Evolutionary conservation across 2,888 invertebrate species (phyloP), one percentile per base, ranked within the genome.

Genomic region (Horisme vitalbata): DNA sequence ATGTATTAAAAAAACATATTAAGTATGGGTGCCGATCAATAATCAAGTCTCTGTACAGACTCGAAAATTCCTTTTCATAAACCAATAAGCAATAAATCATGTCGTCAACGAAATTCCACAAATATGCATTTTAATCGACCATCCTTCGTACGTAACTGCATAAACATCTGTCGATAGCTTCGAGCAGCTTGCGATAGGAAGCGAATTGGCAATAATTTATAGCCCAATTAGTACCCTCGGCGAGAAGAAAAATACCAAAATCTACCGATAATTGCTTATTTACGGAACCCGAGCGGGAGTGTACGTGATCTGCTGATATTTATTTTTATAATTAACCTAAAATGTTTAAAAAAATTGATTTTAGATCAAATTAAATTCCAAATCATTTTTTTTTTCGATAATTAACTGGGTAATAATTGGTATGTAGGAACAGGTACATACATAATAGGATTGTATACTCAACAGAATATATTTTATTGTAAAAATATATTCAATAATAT

Each of bases 211-310:
- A 71, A 73, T 75, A 77, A 80, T 78, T 81, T 79, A 80, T 79
- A 62, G 71, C 61, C 65, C 79, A 79, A 79, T 82, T 79, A 82
- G 67, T 62, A 65, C 65, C 68, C 63, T 66, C 51, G 56, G 55
- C 58, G 50, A 47, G 55, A 59, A 61, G 68, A 67, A 75, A 79
- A 74, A 68, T 67, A 70, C 68, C 68, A 63, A 70, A 75, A 71
- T 74, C 68, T 63, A 62, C 63, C 73, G 69, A 75, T 80, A 79
- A 82, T 80, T 77, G 77, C 69, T 79, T 79, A 77, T 78, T 79
- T 78, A 74, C 69, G 60, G 63, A 52, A 54, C 59, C 57, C 55
- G 21, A 14, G 10, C 13, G 12, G 11, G 24, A 14, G 14, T 11
- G 11, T 26, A 39, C 24, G 33, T 36, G 34, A 35, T 23, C 32